Evolutionary conservation across 30 jellyfish, hydroid and myxozoan genomes (phyloP).

Genomic region (Chironex yamaguchii): DNA sequence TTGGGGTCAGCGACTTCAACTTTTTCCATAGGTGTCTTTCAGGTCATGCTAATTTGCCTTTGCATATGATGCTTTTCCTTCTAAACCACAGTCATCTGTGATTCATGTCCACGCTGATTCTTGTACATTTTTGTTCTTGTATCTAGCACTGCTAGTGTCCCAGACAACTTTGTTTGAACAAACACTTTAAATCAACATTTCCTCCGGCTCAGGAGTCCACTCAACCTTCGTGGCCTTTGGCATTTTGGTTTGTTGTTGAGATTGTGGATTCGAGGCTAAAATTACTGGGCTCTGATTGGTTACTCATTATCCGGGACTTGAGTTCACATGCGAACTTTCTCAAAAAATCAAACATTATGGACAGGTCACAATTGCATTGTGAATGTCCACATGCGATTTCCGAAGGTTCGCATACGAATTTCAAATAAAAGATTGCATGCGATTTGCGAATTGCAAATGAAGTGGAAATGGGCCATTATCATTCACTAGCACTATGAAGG

Average conservation of each 20-base stretch:
- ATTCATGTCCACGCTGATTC: conserved; percentile 1
- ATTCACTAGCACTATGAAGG: too few relatives aligned
- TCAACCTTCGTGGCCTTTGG: neutral
- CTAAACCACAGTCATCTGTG: neutral
- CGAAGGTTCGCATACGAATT: conserved; percentile 9
- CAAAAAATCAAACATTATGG: neutral
- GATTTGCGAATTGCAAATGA: conserved; percentile 17
- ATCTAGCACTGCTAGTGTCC: conserved; percentile 3
- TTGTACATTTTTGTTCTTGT: neutral
- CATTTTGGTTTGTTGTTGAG: conserved; percentile 6
- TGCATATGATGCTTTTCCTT: neutral
- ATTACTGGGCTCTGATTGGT: neutral
- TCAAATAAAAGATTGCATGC: conserved; percentile 8
- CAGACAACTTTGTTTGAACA: neutral
- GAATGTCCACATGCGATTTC: neutral
- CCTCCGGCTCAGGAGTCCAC: neutral
- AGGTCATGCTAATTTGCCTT: conserved; percentile 41
- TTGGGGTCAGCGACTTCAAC: conserved; percentile 43
- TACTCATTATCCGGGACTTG: neutral
- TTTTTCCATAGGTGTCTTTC: conserved; percentile 48
- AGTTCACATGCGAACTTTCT: conserved; percentile 10
- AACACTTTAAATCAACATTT: neutral
- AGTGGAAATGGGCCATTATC: conserved; percentile 29
- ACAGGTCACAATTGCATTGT: conserved; percentile 5
- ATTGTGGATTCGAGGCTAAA: neutral